Evolutionary conservation across 2,888 invertebrate genomes (phyloP).

Genomic region (Sycophila texana): DNA sequence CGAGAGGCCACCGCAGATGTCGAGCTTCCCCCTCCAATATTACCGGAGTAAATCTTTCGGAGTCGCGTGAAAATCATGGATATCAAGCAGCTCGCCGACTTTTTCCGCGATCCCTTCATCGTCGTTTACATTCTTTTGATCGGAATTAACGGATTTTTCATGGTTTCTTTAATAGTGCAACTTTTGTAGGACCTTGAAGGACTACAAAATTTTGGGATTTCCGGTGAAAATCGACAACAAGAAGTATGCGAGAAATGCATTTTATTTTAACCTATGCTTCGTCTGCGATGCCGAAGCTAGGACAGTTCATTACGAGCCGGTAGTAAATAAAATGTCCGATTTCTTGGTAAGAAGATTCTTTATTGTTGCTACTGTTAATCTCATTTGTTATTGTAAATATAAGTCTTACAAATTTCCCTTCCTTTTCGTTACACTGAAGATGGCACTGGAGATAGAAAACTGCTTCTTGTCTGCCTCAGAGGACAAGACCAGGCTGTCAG

Average conservation of each 20-base stretch:
- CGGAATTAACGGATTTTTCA: constrained; percentile 30
- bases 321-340: constrained; percentile 94
- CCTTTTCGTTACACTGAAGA: constrained; percentile 73
- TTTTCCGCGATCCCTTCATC: constrained; percentile 44
- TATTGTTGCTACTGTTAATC: neutral
- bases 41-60: constrained; percentile 12
- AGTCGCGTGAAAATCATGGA: constrained; percentile 6
- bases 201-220: constrained; percentile 93
- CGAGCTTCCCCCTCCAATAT: constrained; percentile 23
- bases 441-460: constrained; percentile 90
- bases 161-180: constrained; percentile 21
- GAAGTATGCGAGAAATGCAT: constrained; percentile 94
- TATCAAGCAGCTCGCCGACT: constrained; percentile 26
- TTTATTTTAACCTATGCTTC: constrained; percentile 96
- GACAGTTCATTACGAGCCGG: constrained; percentile 94
- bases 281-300: constrained; percentile 93
- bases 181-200: constrained; percentile 81
- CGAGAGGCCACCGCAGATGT: neutral
- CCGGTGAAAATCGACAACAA: constrained; percentile 93
- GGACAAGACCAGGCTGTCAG: constrained; percentile 84
- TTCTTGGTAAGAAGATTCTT: constrained; percentile 45
- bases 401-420: constrained; percentile 14
- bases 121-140: constrained; percentile 31
- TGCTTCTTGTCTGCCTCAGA: constrained; percentile 86
- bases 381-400: constrained; percentile 11